Evolutionary conservation across 23 tunicate species (phyloP).

Genomic region (Diplosoma virens): DNA sequence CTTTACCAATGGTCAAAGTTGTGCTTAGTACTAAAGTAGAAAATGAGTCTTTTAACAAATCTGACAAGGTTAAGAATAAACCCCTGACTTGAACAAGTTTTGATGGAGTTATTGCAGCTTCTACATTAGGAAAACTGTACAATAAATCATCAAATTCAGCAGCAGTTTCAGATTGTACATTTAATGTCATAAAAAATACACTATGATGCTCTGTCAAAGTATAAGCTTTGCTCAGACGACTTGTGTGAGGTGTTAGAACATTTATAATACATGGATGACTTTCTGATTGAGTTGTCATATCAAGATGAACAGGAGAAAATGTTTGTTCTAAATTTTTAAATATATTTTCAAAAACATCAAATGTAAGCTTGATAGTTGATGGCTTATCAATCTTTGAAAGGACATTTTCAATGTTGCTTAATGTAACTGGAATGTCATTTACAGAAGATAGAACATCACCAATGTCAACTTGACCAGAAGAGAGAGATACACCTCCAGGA

Average conservation of each 20-base stretch:
- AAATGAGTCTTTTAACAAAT: slow-evolving; percentile 54
- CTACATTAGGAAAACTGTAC: slow-evolving; percentile 50
- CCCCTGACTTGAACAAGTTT: slow-evolving; percentile 62
- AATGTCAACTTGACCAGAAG: slow-evolving; percentile 36
- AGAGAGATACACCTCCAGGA: slow-evolving; percentile 54
- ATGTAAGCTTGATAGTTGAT: slow-evolving; percentile 32
- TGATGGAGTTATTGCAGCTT: slow-evolving; percentile 21
- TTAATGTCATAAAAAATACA: slow-evolving; percentile 59
- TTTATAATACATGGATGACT: background rate
- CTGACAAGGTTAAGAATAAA: slow-evolving; percentile 68
- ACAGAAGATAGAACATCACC: slow-evolving; percentile 66
- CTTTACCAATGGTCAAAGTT: slow-evolving; percentile 34
- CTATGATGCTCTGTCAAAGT: slow-evolving; percentile 20
- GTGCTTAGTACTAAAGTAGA: slow-evolving; percentile 42
- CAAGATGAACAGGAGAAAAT: background rate
- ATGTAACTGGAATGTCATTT: slow-evolving; percentile 41
- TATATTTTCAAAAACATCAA: background rate
- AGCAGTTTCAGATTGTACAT: slow-evolving; percentile 73
- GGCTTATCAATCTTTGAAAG: slow-evolving; percentile 35
- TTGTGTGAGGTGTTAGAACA: slow-evolving; percentile 30
- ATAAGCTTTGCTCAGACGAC: background rate
- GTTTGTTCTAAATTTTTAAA: background rate
- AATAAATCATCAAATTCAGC: slow-evolving; percentile 69
- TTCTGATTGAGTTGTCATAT: background rate
- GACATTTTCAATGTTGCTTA: slow-evolving; percentile 54